These are phyloP conservation scores for Danio albolineatus DNA, from an alignment of 2,797 vertebrate genomes.

Conservation along the genomic window DNA sequence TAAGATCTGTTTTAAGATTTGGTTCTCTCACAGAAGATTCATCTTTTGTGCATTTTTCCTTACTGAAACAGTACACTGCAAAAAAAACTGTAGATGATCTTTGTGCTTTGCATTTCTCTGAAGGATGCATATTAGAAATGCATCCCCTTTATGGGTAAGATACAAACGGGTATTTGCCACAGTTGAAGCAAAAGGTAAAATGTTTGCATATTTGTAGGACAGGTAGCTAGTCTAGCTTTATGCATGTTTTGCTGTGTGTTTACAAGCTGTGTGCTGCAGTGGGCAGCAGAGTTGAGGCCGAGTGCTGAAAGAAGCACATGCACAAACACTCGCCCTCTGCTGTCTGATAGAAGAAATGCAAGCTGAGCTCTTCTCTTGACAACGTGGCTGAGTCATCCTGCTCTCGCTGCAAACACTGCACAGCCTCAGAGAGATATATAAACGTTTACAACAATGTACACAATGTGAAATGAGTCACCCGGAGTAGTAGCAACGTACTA, in stretches of 20 bases:
- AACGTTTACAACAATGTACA: slow-evolving; percentile 23
- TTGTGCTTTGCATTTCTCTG: not conserved
- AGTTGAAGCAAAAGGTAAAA: no score
- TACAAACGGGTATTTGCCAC: not conserved
- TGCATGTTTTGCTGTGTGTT: slow-evolving; percentile 22
- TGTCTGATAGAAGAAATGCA: slow-evolving; percentile 63
- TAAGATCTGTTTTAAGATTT: not conserved
- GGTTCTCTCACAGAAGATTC: not conserved
- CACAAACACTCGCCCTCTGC: slow-evolving; percentile 63
- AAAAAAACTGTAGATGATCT: not conserved
- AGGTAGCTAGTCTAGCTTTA: not conserved
- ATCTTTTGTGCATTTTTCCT: not conserved
- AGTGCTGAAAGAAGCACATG: slow-evolving; percentile 37
- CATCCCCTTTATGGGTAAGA: not conserved
- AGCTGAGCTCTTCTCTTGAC: slow-evolving; percentile 32
- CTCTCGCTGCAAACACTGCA: slow-evolving; percentile 41
- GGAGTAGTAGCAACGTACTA: not conserved
- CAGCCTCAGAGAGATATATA: slow-evolving; percentile 3
- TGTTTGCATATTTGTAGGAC: not conserved
- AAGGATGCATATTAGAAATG: not conserved
- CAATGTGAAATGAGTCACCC: not conserved
- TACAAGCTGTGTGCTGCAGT: slow-evolving; percentile 56
- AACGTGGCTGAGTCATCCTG: slow-evolving; percentile 77
- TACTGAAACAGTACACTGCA: not conserved
- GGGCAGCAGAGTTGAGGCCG: slow-evolving; percentile 63